Evolutionary conservation across 2,113 vertebrate genomes (phyloP).

Genomic region (Sakesphorus luctuosus): DNA sequence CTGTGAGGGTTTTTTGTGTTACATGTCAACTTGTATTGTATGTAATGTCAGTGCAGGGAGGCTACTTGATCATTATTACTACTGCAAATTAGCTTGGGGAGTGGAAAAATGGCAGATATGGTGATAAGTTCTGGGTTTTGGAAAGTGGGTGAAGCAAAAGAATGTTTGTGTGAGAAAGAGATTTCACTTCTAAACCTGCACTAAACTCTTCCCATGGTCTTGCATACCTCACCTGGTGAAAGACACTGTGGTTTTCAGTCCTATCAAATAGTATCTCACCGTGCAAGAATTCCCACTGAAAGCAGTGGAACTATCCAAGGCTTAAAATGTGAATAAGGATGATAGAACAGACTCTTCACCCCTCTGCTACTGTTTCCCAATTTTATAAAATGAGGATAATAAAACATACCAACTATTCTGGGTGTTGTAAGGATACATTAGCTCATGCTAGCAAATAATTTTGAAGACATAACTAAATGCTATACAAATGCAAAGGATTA

Average conservation of each 20-base stretch:
- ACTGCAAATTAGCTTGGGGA: neutral
- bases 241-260: neutral
- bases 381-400: constrained; percentile 10
- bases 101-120: neutral
- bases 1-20: neutral
- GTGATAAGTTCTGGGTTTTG: neutral
- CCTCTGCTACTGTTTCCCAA: neutral
- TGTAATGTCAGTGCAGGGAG: neutral
- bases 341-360: neutral
- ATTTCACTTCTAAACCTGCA: neutral
- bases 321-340: neutral
- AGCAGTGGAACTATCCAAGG: neutral
- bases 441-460: neutral
- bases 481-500: neutral
- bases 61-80: neutral
- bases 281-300: neutral
- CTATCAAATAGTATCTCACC: neutral
- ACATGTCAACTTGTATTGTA: neutral
- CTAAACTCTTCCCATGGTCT: neutral
- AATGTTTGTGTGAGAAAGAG: neutral
- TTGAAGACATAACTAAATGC: constrained; percentile 4
- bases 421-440: constrained; percentile 8
- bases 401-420: neutral
- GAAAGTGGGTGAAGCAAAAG: neutral
- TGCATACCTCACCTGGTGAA: neutral